Evolutionary conservation across 1,140 invertebrate species (phyloP), one percentile per base, ranked within the genome.

Genomic region (Leptinotarsa defecta): DNA sequence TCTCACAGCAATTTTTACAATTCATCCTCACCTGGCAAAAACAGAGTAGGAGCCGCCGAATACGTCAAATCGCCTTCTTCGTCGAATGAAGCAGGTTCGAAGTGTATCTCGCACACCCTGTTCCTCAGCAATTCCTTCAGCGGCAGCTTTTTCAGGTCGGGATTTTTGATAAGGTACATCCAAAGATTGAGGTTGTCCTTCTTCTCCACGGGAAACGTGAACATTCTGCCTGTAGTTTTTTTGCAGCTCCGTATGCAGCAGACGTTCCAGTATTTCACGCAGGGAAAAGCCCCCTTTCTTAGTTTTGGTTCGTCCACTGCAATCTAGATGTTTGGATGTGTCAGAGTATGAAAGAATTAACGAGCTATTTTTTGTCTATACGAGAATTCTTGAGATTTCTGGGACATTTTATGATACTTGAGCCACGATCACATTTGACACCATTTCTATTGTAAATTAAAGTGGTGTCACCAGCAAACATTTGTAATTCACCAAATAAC

Each of bases 111-210:
- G 43, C 65, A 68, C 20, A 68, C 65, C 43, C 65, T 24, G 22
- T 68, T 19, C 15, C 24, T 68, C 22, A 68, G 13, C 19, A 68
- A 11, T 17, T 68, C 65, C n/a, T 27, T 68, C 65, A 68, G 17
- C 43, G 24, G 15, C 27, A 68, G 43, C 24, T 27, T 68, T 24
- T 27, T 68, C n/a, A 68, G 43, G 27, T 68, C 24, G 4, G 19
- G 22, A 1, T 68, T 68, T 27, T 68, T 68, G 15, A 68, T 68
- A 0, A 68, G 24, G 43, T 68, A 68, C 65, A 68, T n/a, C 65
- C 65, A 68, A 19, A 68, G 65, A 13, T 24, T 3, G 4, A 24
- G 27, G 43, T 27, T 68, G 13, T 19, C 17, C n/a, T 24, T 24
- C 17, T 27, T 24, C 24, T n/a, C 8, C 1, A 27, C 65, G 27